These are phyloP conservation scores for Sminthurides aquaticus DNA, from an alignment of 2,888 invertebrate genomes.

Conservation along the genomic window DNA sequence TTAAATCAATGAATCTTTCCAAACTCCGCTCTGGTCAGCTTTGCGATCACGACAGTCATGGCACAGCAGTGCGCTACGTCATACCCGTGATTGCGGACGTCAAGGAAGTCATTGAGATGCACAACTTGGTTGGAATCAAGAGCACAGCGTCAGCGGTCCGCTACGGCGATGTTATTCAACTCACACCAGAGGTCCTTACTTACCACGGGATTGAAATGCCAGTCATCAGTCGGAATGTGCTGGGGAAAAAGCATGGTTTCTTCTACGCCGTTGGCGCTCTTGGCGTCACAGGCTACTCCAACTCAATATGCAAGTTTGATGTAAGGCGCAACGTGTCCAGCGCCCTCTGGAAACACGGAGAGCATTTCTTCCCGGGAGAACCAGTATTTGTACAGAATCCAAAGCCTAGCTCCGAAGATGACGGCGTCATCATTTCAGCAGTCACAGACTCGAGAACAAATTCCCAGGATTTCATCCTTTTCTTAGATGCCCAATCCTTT, in stretches of 20 bases:
- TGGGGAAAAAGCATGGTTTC: conserved; percentile 48
- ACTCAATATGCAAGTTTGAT: conserved; percentile 44
- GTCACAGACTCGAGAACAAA: conserved; percentile 44
- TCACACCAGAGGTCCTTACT: conserved; percentile 42
- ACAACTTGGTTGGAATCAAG: conserved; percentile 47
- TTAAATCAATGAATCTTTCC: conserved; percentile 14
- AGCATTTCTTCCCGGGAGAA: conserved; percentile 47
- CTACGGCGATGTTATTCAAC: conserved; percentile 41
- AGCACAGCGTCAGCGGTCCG: conserved; percentile 46
- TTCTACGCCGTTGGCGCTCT: conserved; percentile 49
- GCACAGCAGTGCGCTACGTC: conserved; percentile 21
- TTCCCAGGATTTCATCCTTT: conserved; percentile 44
- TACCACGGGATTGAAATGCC: conserved; percentile 50
- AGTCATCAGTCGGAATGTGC: conserved; percentile 48
- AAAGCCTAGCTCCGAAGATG: conserved; percentile 49
- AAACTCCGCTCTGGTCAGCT: conserved; percentile 14
- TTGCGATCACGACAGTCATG: conserved; percentile 14
- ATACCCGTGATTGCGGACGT: conserved; percentile 16
- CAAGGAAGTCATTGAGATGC: conserved; percentile 43
- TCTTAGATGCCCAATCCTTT: conserved; percentile 47
- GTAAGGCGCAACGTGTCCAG: conserved; percentile 25
- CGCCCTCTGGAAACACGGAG: conserved; percentile 29
- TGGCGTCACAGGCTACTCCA: conserved; percentile 44
- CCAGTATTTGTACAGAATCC: conserved; percentile 50
- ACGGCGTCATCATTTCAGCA: conserved; percentile 47